Conservation (phyloP, 2,113 vertebrate species). For the Bostrychus sinensis region DNA sequence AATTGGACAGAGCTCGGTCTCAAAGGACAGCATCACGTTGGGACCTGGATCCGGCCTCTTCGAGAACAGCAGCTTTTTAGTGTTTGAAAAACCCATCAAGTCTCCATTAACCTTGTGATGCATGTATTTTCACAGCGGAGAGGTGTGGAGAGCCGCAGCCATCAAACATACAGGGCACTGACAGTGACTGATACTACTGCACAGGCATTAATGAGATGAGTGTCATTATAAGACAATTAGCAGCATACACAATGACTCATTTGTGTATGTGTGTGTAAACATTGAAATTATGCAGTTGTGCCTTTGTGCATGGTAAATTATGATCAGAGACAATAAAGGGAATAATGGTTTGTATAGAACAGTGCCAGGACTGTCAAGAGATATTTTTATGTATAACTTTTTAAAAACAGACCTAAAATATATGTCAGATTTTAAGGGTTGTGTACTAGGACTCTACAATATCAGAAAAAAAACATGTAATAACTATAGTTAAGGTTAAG, state of each 20-base stretch:
- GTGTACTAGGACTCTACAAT: no score
- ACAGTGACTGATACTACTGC: constrained; percentile 10
- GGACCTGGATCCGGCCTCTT: not conserved
- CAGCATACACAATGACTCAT: constrained; percentile 25
- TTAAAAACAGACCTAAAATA: not conserved
- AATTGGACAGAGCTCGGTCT: not conserved
- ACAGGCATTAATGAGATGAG: constrained; percentile 22
- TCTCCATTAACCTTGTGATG: constrained; percentile 44
- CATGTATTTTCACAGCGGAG: constrained; percentile 10
- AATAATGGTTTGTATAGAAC: not conserved
- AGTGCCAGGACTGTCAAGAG: no score
- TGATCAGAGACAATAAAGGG: not conserved
- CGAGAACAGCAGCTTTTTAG: constrained; percentile 20
- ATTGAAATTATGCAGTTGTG: not conserved
- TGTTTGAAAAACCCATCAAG: constrained; percentile 31
- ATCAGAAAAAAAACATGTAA: no score
- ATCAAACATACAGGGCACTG: constrained; percentile 14
- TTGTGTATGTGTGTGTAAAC: constrained; percentile 5
- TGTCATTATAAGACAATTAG: constrained; percentile 37
- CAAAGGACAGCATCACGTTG: constrained; percentile 1
- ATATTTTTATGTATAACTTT: not conserved
- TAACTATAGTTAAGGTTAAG: no score
- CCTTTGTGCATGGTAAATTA: constrained; percentile 1
- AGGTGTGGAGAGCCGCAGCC: not conserved
- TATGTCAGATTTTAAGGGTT: no score